Conservation (phyloP, 2,888 invertebrate genomes). For the Drosophila kokeensis region DNA sequence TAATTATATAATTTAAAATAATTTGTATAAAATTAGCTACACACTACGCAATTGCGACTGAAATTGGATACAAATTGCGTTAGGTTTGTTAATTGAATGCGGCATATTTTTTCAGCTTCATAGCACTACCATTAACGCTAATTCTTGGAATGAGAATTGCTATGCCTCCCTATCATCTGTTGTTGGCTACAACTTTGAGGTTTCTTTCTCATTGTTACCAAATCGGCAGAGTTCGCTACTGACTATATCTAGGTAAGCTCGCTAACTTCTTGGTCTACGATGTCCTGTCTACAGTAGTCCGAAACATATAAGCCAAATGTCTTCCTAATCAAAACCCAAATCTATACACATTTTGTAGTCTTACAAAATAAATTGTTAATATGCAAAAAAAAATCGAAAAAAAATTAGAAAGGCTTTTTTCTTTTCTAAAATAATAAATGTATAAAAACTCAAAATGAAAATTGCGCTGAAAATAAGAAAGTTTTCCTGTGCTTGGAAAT, state of each 20-base stretch:
- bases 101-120: neutral
- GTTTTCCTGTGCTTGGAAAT: neutral
- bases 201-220: neutral
- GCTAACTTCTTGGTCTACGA: neutral
- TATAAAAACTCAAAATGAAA: neutral
- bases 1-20: constrained; percentile 66
- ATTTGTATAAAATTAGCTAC: constrained; percentile 56
- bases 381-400: neutral
- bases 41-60: constrained; percentile 42
- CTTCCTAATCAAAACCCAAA: neutral
- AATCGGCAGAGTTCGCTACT: neutral
- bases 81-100: constrained; percentile 55
- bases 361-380: neutral
- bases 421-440: neutral
- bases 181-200: neutral
- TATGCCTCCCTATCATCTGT: neutral
- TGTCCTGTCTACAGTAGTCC: neutral
- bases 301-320: neutral
- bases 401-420: neutral
- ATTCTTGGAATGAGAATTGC: neutral
- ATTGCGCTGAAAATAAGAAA: neutral
- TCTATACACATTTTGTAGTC: neutral
- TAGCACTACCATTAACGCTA: neutral
- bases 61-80: constrained; percentile 54
- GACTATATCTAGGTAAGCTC: neutral